Percentiles rank a stretch among this genome's conserved stretches.
These are phyloP conservation scores for Saturnia japonica DNA, from an alignment of 2,888 invertebrate species.

Conservation along the genomic window DNA sequence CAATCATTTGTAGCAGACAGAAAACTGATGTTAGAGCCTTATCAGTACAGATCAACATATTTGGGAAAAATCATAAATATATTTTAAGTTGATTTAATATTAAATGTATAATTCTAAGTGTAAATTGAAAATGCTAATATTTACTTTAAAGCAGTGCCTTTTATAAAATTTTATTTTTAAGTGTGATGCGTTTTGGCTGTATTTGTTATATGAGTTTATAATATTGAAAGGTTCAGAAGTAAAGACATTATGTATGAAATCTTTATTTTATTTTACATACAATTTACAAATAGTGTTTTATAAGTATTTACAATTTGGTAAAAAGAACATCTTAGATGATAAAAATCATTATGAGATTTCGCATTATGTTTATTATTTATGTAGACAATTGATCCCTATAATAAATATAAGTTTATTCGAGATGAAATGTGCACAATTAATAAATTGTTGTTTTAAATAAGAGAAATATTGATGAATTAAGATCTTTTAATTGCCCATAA, in stretches of 20 bases:
- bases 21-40: conserved; percentile 88
- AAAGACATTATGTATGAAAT: conserved; percentile 66
- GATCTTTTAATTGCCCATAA: not conserved
- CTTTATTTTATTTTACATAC: conserved; percentile 77
- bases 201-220: not conserved
- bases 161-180: conserved; percentile 15
- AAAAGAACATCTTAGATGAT: conserved; percentile 49
- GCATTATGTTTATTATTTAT: conserved; percentile 25
- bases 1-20: conserved; percentile 87
- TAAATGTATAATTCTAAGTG: conserved; percentile 9
- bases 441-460: not conserved
- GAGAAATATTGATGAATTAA: too few relatives aligned
- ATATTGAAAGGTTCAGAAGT: conserved; percentile 8
- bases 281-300: conserved; percentile 67
- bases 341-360: conserved; percentile 57
- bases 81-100: conserved; percentile 79
- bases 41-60: conserved; percentile 85
- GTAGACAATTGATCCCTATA: not conserved
- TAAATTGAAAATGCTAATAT: conserved; percentile 23
- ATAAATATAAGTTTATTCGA: not conserved
- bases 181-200: conserved; percentile 22
- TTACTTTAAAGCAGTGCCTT: conserved; percentile 25
- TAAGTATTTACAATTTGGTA: conserved; percentile 63
- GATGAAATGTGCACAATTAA: not conserved
- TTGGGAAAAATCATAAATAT: conserved; percentile 83